Evolutionary conservation across 2,888 invertebrate species (phyloP), one percentile per base, ranked within the genome.

Genomic region (Allolobophora icterica): DNA sequence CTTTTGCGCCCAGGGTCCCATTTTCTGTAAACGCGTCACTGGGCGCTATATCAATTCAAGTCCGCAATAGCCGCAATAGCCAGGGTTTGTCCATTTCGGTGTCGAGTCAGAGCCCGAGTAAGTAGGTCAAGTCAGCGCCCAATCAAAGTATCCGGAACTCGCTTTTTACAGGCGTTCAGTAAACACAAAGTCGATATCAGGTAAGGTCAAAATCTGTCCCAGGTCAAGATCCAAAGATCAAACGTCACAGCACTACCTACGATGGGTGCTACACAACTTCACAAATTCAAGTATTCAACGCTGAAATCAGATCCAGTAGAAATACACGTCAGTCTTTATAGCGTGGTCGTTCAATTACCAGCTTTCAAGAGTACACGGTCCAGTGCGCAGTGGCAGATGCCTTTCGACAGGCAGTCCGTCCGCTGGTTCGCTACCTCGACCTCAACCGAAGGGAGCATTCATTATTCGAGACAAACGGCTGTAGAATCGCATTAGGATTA

Each of bases 401-500:
- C n/a, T 71, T 71, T 71, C 30, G n/a, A 71, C 30, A 71, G 71
- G 71, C 71, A n/a, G 71, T 71, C 71, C n/a, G 8, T 71, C 30
- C 6, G 8, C n/a, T 71, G 8, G 30, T 71, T 71, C 71, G 71
- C 71, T 71, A 30, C 71, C 71, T 71, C 71, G 71, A 71, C 71
- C 71, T n/a, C 71, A 71, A n/a, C 30, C 71, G n/a, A 71, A 71
- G n/a, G 71, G 71, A 71, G 71, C 71, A 71, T 71, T n/a, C 71
- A 71, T 71, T 71, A 71, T 71, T n/a, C 71, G n/a, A n/a, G 71
- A 71, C 71, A n/a, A 71, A 71, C n/a, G 71, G n/a, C 71, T n/a
- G 17, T 17, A 71, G 71, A 71, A n/a, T n/a, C 71, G 71, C 71
- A 71, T 71, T 71, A 71, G 71, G 71, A 71, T 71, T 71, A 71